Evolutionary conservation across 2,888 invertebrate species (phyloP).

Genomic region (Taenaris catops): DNA sequence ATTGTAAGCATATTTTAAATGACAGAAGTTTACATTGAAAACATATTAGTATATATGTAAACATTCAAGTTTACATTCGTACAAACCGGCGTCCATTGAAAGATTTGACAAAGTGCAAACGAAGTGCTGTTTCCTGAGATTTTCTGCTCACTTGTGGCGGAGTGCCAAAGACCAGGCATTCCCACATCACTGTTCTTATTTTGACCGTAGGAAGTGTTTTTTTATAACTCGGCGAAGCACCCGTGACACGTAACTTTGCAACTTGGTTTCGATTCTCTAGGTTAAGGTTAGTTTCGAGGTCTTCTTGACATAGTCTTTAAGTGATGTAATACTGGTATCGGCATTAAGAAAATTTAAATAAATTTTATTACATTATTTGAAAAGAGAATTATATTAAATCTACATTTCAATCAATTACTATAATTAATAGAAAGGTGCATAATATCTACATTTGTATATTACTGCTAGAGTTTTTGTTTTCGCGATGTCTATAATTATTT

Average conservation of each 20-base stretch:
- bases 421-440: too few relatives aligned
- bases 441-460: too few relatives aligned
- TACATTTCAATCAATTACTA: too few relatives aligned
- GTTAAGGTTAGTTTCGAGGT: slow-evolving; percentile 23
- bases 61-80: slow-evolving; percentile 1
- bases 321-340: too few relatives aligned
- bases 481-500: too few relatives aligned
- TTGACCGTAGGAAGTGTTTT: slow-evolving; percentile 36
- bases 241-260: slow-evolving; percentile 8
- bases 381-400: too few relatives aligned
- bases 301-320: too few relatives aligned
- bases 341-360: too few relatives aligned
- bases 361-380: too few relatives aligned
- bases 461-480: too few relatives aligned
- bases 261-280: slow-evolving; percentile 14
- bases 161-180: slow-evolving; percentile 51
- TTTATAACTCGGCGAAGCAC: slow-evolving; percentile 39
- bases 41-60: neutral
- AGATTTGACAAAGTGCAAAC: slow-evolving; percentile 47
- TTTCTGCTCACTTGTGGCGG: slow-evolving; percentile 37
- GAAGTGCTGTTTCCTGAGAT: slow-evolving; percentile 43
- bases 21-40: neutral
- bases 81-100: slow-evolving; percentile 26
- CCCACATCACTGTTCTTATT: slow-evolving; percentile 42
- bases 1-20: neutral